These are phyloP conservation scores for Rhinolophus ferrumequinum DNA, from an alignment of 2,113 vertebrate genomes.

Conservation along the genomic window DNA sequence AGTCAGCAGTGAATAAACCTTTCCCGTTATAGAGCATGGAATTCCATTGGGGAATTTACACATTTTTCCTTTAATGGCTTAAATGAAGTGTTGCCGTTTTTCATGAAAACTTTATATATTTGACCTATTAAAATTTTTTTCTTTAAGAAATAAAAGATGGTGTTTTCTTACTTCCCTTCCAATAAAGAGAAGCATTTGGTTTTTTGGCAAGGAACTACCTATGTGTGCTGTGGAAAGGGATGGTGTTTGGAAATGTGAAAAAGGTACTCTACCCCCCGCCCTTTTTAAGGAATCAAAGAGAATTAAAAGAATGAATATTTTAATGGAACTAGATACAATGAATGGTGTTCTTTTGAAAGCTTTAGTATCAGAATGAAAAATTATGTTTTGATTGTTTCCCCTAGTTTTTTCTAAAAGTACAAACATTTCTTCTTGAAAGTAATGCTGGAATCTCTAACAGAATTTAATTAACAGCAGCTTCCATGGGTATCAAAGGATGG, in stretches of 20 bases:
- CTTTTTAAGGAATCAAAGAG: not conserved
- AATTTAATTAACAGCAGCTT: not conserved
- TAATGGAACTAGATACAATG: not conserved
- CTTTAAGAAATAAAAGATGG: constrained; percentile 33
- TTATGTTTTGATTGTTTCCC: not conserved
- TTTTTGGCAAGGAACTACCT: not conserved
- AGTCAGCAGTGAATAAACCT: not conserved
- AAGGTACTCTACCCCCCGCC: not conserved
- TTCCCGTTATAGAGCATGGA: not conserved
- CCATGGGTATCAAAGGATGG: not conserved
- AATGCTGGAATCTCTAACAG: not conserved
- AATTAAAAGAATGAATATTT: constrained; percentile 20
- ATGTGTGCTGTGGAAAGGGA: not conserved
- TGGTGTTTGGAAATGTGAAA: not conserved
- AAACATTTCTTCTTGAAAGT: constrained; percentile 13
- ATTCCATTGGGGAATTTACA: constrained; percentile 2
- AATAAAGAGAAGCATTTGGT: not conserved
- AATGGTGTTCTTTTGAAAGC: not conserved
- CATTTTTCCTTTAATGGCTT: constrained; percentile 36
- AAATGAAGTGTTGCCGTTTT: constrained; percentile 37
- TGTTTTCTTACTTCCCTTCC: constrained; percentile 22
- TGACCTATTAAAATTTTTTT: constrained; percentile 59
- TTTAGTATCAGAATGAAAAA: constrained; percentile 47
- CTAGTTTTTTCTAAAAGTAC: not conserved
- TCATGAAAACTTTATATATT: constrained; percentile 63